Percentiles rank a stretch among this genome's conserved stretches.
phyloP scores from a whole-genome alignment of 2,888 invertebrate genomes.

The Drosophila setosimentum region DNA sequence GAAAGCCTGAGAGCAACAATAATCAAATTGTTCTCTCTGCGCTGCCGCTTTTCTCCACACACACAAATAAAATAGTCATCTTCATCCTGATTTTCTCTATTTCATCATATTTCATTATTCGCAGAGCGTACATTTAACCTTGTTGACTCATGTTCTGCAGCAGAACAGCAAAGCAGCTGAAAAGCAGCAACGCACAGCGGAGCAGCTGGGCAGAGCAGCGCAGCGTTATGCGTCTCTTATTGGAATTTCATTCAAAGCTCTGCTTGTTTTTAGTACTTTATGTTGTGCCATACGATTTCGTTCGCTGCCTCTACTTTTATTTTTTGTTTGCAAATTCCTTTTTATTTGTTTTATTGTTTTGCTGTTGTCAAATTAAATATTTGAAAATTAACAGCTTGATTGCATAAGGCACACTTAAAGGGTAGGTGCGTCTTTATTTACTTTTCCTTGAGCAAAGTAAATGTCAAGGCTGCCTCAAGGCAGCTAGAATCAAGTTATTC shows the following conservation, averaged over 20 bases:
- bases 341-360: background rate
- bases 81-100: conserved; percentile 43
- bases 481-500: conserved; percentile 18
- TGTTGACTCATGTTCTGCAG: conserved; percentile 70
- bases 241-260: conserved; percentile 61
- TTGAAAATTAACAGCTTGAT: conserved; percentile 23
- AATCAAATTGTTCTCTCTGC: conserved; percentile 29
- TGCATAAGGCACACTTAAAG: conserved; percentile 37
- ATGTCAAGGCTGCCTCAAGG: conserved; percentile 67
- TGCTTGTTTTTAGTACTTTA: conserved; percentile 13
- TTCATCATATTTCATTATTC: conserved; percentile 39
- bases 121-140: conserved; percentile 51
- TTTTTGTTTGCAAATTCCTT: conserved; percentile 5
- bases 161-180: conserved; percentile 31
- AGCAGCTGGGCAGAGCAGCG: conserved; percentile 17
- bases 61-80: conserved; percentile 26
- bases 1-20: conserved; percentile 41
- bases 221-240: conserved; percentile 41
- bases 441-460: conserved; percentile 28
- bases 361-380: background rate
- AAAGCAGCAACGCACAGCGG: conserved; percentile 17
- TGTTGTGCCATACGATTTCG: conserved; percentile 43
- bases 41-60: background rate
- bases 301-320: conserved; percentile 24
- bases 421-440: background rate